Base-by-base conservation (phyloP, 1,140 invertebrate genomes). In the Aphidius ervi region DNA sequence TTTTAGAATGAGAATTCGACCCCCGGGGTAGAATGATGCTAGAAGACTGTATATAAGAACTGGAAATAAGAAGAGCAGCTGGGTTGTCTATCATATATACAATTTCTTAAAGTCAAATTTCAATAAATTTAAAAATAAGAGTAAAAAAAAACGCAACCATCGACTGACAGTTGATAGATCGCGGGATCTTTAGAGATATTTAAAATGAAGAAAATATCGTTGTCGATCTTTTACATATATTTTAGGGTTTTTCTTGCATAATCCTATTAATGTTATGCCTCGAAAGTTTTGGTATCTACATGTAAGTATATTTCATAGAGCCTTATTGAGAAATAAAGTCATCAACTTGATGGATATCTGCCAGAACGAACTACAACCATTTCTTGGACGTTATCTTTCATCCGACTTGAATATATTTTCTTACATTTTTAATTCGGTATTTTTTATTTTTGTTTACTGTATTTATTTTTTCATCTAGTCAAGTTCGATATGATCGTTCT, bases 271-370 rank as follows among this genome's bases (percentile, higher is more conserved):
- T 31, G 2, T 31, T 31, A 31, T 31, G 23, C 23, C 4, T 31
- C 23, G 4, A 31, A 31, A 31, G 4, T 31, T 31, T 31, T 3
- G 23, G 23, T 31, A 31, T 31, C 0, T 31, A 31, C 23, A 31
- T 31, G 23, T 31, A 31, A 1, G 23, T 31, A 31, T 46, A 57
- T 59, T 20, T 55, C 59, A 48, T 65, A 46, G 46, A 10, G 52
- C 59, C 47, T 63, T 40, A 57, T 57, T 62, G 62, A 64, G 64
- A 62, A 66, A 66, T 62, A 66, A 66, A 66, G 65, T 64, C 62
- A 66, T 66, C 62, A 66, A 66, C 41, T 66, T 66, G 65, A 66
- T 66, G 45, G 62, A 66, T 66, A 31, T 31, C 23, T 31, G 65
- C 59, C 43, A 48, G 49, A 40, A 58, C 56, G 20, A 50, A 62